Evolutionary conservation across 53 echinoderm and acorn worm genomes (phyloP).

Genomic region (Echinometra lucunter): DNA sequence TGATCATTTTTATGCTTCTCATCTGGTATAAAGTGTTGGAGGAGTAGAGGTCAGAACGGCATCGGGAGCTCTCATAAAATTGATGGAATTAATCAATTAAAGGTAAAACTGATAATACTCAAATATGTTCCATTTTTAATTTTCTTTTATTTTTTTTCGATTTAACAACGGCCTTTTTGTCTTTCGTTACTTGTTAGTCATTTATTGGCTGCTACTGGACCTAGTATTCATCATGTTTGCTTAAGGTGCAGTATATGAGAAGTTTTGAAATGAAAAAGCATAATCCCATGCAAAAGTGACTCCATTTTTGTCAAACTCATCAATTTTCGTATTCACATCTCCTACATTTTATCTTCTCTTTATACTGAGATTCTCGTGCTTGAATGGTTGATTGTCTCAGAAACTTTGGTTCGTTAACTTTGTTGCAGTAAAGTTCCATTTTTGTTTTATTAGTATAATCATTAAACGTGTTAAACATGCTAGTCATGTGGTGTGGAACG

Average conservation of each 20-base stretch:
- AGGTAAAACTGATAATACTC: neutral
- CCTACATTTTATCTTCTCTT: no score
- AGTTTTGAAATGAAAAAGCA: no score
- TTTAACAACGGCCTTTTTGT: neutral
- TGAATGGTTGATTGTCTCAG: no score
- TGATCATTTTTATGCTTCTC: neutral
- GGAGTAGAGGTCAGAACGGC: neutral
- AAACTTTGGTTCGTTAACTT: no score
- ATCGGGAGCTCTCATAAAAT: neutral
- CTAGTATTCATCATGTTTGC: neutral
- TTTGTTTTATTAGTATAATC: no score
- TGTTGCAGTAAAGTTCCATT: no score
- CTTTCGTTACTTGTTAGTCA: neutral
- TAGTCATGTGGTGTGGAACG: no score
- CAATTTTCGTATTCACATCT: no score
- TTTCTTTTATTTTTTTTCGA: neutral
- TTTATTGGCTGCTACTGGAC: neutral
- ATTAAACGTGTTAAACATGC: no score
- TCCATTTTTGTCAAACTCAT: no score
- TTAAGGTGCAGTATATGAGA: neutral
- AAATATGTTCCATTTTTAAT: neutral
- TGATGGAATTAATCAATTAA: neutral
- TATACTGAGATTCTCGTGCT: no score
- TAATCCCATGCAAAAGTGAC: no score
- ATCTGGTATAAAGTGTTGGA: neutral